Conservation (phyloP, 2,888 invertebrate genomes). For the Caenorhabditis sp. region DNA sequence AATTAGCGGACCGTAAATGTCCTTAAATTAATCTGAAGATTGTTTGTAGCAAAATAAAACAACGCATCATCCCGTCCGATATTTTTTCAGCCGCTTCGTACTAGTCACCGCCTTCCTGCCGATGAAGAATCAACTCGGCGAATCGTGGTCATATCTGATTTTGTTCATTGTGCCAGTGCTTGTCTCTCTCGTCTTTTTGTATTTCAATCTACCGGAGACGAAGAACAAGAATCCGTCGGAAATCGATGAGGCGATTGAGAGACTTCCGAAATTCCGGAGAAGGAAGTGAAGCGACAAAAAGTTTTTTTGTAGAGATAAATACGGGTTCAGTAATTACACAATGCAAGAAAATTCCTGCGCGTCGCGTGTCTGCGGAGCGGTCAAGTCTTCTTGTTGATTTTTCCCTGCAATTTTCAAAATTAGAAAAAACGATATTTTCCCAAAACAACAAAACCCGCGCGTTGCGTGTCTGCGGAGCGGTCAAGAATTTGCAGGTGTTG, state of each 20-base stretch:
- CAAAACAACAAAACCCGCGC: no score
- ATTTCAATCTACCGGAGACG: constrained; percentile 62
- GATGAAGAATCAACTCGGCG: constrained; percentile 55
- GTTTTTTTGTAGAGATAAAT: constrained; percentile 15
- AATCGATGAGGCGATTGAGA: constrained; percentile 48
- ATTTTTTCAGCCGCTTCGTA: constrained; percentile 54
- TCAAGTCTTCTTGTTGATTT: no score
- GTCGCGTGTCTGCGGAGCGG: no score
- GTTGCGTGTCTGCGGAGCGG: no score
- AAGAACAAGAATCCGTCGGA: constrained; percentile 54
- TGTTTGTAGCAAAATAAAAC: no score
- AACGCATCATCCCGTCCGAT: no score
- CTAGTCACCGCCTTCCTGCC: constrained; percentile 58
- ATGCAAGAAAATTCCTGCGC: no score
- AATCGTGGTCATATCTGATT: constrained; percentile 55
- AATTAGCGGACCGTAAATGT: no score
- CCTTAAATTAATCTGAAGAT: no score
- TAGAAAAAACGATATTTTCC: no score
- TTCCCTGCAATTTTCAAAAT: no score
- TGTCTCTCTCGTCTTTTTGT: constrained; percentile 55
- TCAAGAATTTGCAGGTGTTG: no score
- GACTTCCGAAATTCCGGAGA: constrained; percentile 38
- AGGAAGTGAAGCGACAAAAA: constrained; percentile 16
- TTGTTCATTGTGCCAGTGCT: constrained; percentile 59
- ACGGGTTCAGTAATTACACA: constrained; percentile 24